These are phyloP conservation scores for Ornithoptera alexandrae DNA, from an alignment of 2,888 invertebrate species.

Conservation along the genomic window DNA sequence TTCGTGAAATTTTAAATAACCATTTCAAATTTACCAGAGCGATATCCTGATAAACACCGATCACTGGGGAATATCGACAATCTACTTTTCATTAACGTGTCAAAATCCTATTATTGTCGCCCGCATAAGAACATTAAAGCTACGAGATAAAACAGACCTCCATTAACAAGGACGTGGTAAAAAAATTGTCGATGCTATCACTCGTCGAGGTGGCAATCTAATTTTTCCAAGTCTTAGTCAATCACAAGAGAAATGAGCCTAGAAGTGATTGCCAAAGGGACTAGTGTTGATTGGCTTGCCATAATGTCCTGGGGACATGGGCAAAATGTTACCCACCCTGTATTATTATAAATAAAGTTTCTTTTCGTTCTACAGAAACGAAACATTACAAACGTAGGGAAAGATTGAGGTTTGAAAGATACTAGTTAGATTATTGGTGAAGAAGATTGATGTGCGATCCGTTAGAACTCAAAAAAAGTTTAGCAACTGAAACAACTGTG, in stretches of 20 bases:
- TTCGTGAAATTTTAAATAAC: neutral
- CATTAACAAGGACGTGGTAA: constrained; percentile 67
- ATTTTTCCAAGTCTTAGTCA: constrained; percentile 71
- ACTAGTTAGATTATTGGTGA: constrained; percentile 51
- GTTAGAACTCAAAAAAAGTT: constrained; percentile 8
- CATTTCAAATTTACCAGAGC: constrained; percentile 5
- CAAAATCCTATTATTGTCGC: constrained; percentile 76
- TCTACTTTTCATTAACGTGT: constrained; percentile 70
- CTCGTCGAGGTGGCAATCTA: constrained; percentile 74
- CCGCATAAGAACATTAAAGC: constrained; percentile 76
- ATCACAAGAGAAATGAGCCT: constrained; percentile 75
- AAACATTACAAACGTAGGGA: constrained; percentile 31
- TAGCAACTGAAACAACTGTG: neutral
- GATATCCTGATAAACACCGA: constrained; percentile 11
- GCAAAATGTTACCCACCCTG: constrained; percentile 39
- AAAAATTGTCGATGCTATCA: constrained; percentile 71
- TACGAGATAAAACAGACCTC: constrained; percentile 77
- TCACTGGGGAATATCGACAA: constrained; percentile 41
- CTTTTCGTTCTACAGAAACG: constrained; percentile 33
- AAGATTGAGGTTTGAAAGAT: constrained; percentile 49
- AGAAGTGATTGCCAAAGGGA: constrained; percentile 64
- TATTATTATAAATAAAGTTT: constrained; percentile 34
- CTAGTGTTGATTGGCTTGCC: constrained; percentile 73
- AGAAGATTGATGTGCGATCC: constrained; percentile 61
- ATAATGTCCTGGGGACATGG: constrained; percentile 35